Conservation (phyloP, 2,888 invertebrate species). For the Nymphalis c-album region DNA sequence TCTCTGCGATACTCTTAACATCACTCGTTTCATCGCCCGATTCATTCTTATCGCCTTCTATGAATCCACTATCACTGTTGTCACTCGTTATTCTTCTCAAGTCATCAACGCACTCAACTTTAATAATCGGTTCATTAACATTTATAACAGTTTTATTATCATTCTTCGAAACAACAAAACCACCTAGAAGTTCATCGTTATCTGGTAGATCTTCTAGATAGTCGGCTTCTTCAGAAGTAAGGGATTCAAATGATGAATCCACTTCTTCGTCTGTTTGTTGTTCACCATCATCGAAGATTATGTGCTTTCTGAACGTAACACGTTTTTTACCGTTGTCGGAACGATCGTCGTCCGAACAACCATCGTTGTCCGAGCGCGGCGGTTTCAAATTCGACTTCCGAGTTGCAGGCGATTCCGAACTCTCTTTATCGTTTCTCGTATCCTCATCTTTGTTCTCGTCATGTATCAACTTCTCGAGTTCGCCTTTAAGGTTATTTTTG, state of each 20-base stretch:
- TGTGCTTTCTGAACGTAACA: constrained; percentile 75
- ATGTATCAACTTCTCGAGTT: constrained; percentile 61
- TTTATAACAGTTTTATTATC: constrained; percentile 66
- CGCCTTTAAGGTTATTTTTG: constrained; percentile 63
- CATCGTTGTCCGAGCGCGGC: constrained; percentile 69
- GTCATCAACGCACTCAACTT: constrained; percentile 55
- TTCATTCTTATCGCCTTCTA: constrained; percentile 68
- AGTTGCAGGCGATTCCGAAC: constrained; percentile 54
- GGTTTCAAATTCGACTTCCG: constrained; percentile 73
- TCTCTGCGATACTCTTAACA: constrained; percentile 47
- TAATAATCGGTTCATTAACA: constrained; percentile 52
- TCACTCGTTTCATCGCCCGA: constrained; percentile 58
- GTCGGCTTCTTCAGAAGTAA: constrained; percentile 64
- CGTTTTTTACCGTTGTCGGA: constrained; percentile 72
- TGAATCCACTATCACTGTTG: constrained; percentile 77
- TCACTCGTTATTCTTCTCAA: constrained; percentile 69
- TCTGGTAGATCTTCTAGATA: constrained; percentile 64
- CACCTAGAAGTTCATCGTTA: constrained; percentile 60
- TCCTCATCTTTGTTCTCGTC: constrained; percentile 43
- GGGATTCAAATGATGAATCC: constrained; percentile 71
- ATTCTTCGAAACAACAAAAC: constrained; percentile 50
- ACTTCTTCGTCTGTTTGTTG: constrained; percentile 73
- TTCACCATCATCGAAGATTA: constrained; percentile 78
- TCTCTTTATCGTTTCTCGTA: constrained; percentile 41
- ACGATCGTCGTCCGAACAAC: constrained; percentile 71